These are phyloP conservation scores for Himalopsyche anomala DNA, from an alignment of 2,888 invertebrate genomes.

Conservation along the genomic window DNA sequence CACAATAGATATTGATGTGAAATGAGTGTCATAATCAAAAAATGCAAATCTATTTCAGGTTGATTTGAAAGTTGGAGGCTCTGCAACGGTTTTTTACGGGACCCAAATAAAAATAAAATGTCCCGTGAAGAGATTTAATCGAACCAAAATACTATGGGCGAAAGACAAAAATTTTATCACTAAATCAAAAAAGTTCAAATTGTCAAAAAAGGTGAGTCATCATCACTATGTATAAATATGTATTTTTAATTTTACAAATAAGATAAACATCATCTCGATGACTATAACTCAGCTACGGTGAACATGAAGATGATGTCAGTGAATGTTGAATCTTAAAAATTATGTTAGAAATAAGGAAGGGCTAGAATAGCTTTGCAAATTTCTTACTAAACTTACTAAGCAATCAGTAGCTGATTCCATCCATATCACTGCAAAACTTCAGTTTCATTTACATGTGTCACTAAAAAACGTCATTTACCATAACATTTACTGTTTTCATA, in stretches of 20 bases:
- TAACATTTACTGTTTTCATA: too few species aligned
- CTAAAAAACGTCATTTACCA: too few species aligned
- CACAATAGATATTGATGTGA: too few species aligned
- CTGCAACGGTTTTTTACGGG: conserved; percentile 92
- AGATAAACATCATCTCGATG: too few species aligned
- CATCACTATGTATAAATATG: background rate
- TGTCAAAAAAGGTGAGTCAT: conserved; percentile 85
- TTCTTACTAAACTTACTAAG: too few species aligned
- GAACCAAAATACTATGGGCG: conserved; percentile 92
- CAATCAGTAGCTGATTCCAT: background rate
- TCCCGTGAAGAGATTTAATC: conserved; percentile 89
- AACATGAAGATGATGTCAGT: background rate
- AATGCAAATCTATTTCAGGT: conserved; percentile 70
- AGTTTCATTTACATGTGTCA: background rate
- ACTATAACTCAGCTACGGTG: too few species aligned
- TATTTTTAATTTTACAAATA: too few species aligned
- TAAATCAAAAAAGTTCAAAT: conserved; percentile 89
- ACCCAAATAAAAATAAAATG: conserved; percentile 96
- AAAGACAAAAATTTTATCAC: conserved; percentile 88
- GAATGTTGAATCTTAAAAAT: background rate
- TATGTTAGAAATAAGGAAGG: too few species aligned
- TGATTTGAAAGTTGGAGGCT: conserved; percentile 92
- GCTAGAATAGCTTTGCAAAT: too few species aligned
- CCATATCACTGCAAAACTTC: background rate
- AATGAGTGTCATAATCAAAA: background rate